A percentile compares a stretch with the other conserved stretches of the same genome.
These are phyloP conservation scores for Ramphastos sulfuratus DNA, from an alignment of 2,113 vertebrate species.

Conservation along the genomic window DNA sequence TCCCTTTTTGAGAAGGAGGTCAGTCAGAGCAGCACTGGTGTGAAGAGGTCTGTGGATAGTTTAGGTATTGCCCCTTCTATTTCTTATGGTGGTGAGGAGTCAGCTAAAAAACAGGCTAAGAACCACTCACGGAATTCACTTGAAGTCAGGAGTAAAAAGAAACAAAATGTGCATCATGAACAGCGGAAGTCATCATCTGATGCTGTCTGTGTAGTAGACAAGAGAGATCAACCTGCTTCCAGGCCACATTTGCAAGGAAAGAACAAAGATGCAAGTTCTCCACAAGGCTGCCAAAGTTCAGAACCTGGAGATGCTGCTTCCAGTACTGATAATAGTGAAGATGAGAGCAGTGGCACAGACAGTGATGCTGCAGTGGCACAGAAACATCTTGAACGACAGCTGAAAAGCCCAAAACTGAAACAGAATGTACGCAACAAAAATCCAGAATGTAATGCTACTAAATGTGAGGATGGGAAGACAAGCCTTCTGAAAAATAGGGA, in stretches of 20 bases:
- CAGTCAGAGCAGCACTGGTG: background rate
- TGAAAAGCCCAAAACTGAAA: background rate
- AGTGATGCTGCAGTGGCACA: background rate
- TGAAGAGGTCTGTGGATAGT: background rate
- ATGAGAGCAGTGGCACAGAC: background rate
- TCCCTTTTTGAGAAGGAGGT: slow-evolving; percentile 58
- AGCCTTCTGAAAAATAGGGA: background rate
- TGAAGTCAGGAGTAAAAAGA: background rate
- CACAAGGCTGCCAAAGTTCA: background rate
- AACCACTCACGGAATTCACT: background rate
- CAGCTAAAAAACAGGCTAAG: background rate
- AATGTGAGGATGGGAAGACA: background rate
- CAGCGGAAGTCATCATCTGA: background rate
- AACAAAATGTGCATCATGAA: background rate
- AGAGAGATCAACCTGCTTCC: background rate
- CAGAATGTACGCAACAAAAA: background rate
- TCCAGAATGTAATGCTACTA: background rate
- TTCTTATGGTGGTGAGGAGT: background rate
- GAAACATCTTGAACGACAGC: accelerated
- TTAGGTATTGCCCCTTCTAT: background rate
- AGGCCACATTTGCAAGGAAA: background rate
- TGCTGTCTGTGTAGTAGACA: background rate
- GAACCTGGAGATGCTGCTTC: background rate
- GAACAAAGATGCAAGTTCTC: background rate
- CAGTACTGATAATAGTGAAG: background rate